Base-by-base conservation (phyloP, 2,888 invertebrate species). In the Eupithecia inturbata region DNA sequence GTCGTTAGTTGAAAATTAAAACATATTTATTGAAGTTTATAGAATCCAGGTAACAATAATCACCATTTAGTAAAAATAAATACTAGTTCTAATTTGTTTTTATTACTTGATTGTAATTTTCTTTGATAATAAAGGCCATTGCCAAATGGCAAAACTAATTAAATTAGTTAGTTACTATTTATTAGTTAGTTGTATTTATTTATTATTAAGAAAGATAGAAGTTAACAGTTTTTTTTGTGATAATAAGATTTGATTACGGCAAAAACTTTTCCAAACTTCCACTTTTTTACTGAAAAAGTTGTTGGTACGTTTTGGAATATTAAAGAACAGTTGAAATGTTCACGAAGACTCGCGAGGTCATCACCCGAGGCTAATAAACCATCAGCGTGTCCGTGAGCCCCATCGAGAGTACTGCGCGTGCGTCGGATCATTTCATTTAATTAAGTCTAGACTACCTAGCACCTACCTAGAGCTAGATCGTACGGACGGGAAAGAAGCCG, bases 381-480 rank as follows among this genome's bases (percentile, higher is more conserved):
- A 53, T 26, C 53, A 10, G 57, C 57, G 26, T 5, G 26, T 12
- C 12, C 12, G 57, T 14, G 26, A 26, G 57, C 57, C 12, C 26
- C 57, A 5, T 14, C 57, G 22, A 57, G 57, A 57, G 12, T 26
- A 57, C 22, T 12, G 57, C 57, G 26, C 12, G 26, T 57, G 57
- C 57, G 14, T 53, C 53, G 26, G 57, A 57, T 57, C 57, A 57
- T 57, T 57, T 57, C 22, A 26, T 57, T 57, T 53, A 10, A 53
- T 53, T 22, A 57, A 57, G 57, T 57, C 57, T 57, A 57, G 57
- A 57, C 57, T 14, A 57, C 22, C 45, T 49, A 49, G 45, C 1
- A 19, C 45, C 7, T n/a, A 49, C 22, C 57, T 57, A 5, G 1
- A n/a, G 26, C 57, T 57, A 57, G 57, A 57, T 14, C 12, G 57